Evolutionary conservation across 2,113 vertebrate genomes (phyloP), one percentile per base, ranked within the genome.

Genomic region (Sinocyclocheilus anophthalmus): DNA sequence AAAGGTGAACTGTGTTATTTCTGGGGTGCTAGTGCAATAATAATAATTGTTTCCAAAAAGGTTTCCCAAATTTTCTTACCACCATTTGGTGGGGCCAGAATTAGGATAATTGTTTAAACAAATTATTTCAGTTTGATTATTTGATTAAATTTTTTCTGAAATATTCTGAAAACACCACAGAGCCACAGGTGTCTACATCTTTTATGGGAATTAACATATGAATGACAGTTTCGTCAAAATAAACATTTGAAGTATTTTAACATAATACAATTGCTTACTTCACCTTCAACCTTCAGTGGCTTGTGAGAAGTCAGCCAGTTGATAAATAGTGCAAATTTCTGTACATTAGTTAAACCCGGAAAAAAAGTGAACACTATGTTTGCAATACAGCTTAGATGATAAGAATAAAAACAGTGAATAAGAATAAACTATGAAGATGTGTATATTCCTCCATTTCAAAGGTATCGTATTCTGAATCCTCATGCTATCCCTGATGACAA

Each of bases 391-490:
- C 42, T 42, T 42, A 57, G 55, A 57, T 55, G 16, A 55, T 59
- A 59, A 59, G 8, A 2, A 18, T 55, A 18, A 55, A 16, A 20
- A 24, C 12, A 57, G 65, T 2, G 69, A 26, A 81, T 39, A 57
- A 5, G 24, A 48, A 42, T 8, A 67, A 59, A 72, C 45, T 57
- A 24, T 55, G 16, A 76, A 77, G 3, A 86, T 76, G 48, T 81
- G 55, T 48, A 45, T 69, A 26, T 67, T 85, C 0, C 24, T 65
- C 42, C 11, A 20, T 53, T 87, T 72, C 5, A 0, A 88, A 99
- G 97, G 83, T 98, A 98, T 90, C 97, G 97, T 65, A 98, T 98
- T 90, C 94, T 99, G 90, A 97, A 98, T 81, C 97, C 97, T 63
- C 92, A 95, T 4, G 95, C 96, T 81, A 97, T 99, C 90, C 97